Evolutionary conservation across 2,113 vertebrate species (phyloP), one percentile per base, ranked within the genome.

Genomic region (Trogon melanurus): DNA sequence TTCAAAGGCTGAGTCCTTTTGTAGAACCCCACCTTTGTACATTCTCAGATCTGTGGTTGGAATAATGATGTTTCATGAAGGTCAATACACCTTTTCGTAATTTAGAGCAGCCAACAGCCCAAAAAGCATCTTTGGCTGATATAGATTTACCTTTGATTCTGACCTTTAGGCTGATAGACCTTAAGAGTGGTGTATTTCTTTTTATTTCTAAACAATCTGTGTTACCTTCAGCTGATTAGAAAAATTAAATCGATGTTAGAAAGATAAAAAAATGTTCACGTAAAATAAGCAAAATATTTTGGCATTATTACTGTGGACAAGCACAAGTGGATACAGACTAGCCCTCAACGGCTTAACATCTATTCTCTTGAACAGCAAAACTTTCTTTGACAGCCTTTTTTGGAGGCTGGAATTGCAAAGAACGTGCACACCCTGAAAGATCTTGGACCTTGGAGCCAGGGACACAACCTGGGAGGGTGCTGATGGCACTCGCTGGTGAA

Each of bases 1-100:
- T 67, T 81, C 25, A 32, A 72, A 58, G 41, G 23, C 7, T 19
- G 34, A 75, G 6, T 41, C 36, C 64, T 83, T 36, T 45, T 27
- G 18, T 17, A 65, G 45, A 38, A 53, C 2, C 13, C 21, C 36
- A 38, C 11, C 17, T 90, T 87, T 45, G 23, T 25, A 64, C 21
- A 19, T 64, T 18, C n/a, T 53, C 16, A 17, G 14, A 34, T 20
- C 74, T 23, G 14, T 45, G 56, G 6, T 8, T 61, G 30, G 72
- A 93, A 66, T n/a, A 45, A 13, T 2, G 0, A 61, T 18, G 20
- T 23, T 21, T 34, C 53, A 5, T 27, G 29, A 66, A 85, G 64
- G 19, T 17, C 1, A 0, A 64, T 17, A 32, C 4, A 47, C 7
- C 2, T 34, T 16, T 13, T 3, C n/a, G 26, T 41, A 62, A 72